phyloP scores from a whole-genome alignment of 1,140 invertebrate genomes.

The Octopus sinensis region DNA sequence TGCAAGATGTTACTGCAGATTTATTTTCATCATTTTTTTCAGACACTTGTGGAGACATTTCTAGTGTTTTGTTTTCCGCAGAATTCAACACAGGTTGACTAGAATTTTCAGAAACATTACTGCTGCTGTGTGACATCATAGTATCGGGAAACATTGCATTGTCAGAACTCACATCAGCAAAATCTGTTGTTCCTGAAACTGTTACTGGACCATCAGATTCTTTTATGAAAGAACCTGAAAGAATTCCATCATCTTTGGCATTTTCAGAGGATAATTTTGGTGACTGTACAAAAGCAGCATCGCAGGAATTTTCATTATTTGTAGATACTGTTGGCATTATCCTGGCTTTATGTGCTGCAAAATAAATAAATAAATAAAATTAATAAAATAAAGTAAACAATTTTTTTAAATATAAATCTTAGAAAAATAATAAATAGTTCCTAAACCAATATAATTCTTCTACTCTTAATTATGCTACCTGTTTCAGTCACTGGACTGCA shows the following conservation, averaged over 20 bases:
- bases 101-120: neutral
- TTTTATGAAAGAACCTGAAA: neutral
- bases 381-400: too few relatives aligned
- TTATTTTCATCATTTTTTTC: neutral
- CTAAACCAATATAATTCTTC: too few relatives aligned
- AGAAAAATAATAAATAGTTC: too few relatives aligned
- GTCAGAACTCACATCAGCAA: conserved; percentile 29
- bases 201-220: neutral
- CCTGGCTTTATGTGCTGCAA: neutral
- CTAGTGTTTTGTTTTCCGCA: neutral
- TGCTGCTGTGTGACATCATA: neutral
- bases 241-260: neutral
- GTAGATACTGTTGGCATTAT: neutral
- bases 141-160: conserved; percentile 48
- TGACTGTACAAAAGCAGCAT: neutral
- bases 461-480: too few relatives aligned
- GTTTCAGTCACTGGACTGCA: too few relatives aligned
- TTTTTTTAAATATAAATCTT: too few relatives aligned
- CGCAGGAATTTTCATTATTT: neutral
- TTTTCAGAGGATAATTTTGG: conserved; percentile 14
- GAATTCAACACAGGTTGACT: neutral
- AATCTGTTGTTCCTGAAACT: neutral
- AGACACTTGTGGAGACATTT: neutral
- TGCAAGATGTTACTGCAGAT: neutral
- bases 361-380: neutral